phyloP scores from a whole-genome alignment of 2,888 invertebrate genomes.

The Endomychus coccineus region DNA sequence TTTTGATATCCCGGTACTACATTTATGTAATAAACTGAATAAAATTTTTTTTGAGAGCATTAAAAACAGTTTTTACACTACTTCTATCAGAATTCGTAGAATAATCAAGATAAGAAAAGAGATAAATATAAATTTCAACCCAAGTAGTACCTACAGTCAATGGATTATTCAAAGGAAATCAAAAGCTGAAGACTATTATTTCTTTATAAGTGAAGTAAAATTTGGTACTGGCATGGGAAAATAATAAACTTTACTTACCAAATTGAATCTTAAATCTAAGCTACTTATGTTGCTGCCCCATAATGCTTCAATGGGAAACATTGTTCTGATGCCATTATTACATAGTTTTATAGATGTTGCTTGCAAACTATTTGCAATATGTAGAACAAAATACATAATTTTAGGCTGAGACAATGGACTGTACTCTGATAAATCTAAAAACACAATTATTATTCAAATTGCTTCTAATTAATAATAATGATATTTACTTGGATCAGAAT shows the following conservation, averaged over 20 bases:
- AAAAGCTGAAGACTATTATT: too few relatives aligned
- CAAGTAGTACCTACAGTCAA: too few relatives aligned
- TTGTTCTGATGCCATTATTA: conserved; percentile 35
- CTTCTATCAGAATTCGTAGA: too few relatives aligned
- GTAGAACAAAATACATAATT: conserved; percentile 45
- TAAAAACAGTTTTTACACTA: too few relatives aligned
- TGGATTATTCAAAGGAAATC: too few relatives aligned
- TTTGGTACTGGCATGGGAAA: too few relatives aligned
- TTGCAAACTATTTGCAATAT: conserved; percentile 30
- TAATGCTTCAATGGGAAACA: conserved; percentile 36
- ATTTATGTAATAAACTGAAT: too few relatives aligned
- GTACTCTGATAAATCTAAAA: conserved; percentile 36
- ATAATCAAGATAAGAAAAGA: too few relatives aligned
- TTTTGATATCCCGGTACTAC: too few relatives aligned
- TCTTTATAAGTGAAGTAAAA: too few relatives aligned
- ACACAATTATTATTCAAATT: conserved; percentile 2
- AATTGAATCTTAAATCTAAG: conserved; percentile 34
- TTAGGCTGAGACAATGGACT: conserved; percentile 46
- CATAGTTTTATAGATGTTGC: conserved; percentile 32
- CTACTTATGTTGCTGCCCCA: conserved; percentile 22
- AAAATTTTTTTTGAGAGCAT: too few relatives aligned
- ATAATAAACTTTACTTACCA: conserved; percentile 24
- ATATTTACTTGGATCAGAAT: conserved; percentile 41
- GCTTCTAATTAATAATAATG: conserved; percentile 2
- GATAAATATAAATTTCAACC: too few relatives aligned